These are phyloP conservation scores for Rhinatrema bivittatum DNA, from an alignment of 2,797 vertebrate genomes.

Conservation along the genomic window DNA sequence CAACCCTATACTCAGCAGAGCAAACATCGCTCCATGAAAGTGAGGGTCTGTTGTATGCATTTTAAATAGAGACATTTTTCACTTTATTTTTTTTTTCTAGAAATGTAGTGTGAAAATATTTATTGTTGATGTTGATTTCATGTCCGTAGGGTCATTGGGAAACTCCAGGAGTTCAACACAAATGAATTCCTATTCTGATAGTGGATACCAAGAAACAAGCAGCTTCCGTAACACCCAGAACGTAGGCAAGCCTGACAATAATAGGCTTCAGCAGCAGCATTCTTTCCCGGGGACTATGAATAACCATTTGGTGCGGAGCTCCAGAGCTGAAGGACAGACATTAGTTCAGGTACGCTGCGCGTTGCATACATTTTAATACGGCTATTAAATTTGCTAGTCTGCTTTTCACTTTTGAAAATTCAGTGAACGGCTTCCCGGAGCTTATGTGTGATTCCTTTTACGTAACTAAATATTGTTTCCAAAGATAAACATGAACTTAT, in stretches of 20 bases:
- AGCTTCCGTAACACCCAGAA: constrained; percentile 85
- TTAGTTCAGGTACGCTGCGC: constrained; percentile 70
- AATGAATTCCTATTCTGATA: constrained; percentile 98
- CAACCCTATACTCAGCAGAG: constrained; percentile 81
- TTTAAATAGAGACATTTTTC: constrained; percentile 41
- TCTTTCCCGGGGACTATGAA: constrained; percentile 64
- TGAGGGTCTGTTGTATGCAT: constrained; percentile 86
- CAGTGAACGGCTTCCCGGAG: no score
- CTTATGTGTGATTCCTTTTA: no score
- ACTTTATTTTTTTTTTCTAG: constrained; percentile 1
- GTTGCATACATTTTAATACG: not conserved
- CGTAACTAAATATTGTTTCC: no score
- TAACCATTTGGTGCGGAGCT: constrained; percentile 69
- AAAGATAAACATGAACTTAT: no score
- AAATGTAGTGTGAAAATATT: not conserved
- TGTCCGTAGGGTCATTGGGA: constrained; percentile 76
- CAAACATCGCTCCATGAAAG: constrained; percentile 93
- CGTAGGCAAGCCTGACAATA: constrained; percentile 71
- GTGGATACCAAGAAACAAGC: constrained; percentile 91
- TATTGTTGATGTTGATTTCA: constrained; percentile 14
- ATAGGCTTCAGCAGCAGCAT: constrained; percentile 77
- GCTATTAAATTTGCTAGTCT: no score
- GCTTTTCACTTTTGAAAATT: no score
- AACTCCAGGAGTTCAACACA: constrained; percentile 93
- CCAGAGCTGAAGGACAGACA: constrained; percentile 86